A percentile compares a stretch with the other conserved stretches of the same genome.
phyloP scores from a whole-genome alignment of 2,797 vertebrate genomes.

The Cetoscarus ocellatus region DNA sequence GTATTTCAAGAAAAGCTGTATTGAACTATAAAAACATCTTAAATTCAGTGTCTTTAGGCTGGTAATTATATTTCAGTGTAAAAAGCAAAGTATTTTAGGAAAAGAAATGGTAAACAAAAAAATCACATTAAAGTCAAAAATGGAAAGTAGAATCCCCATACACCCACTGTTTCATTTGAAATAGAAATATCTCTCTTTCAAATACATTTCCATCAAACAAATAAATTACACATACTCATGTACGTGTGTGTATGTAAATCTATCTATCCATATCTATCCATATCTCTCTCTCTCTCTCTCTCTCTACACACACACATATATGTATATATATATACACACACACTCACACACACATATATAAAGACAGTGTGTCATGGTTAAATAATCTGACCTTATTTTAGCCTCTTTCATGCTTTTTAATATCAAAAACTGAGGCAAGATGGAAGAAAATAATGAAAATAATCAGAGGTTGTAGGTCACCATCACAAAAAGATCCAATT shows the following conservation, averaged over 20 bases:
- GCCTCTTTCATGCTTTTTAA: conserved; percentile 73
- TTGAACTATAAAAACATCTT: conserved; percentile 87
- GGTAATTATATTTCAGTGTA: conserved; percentile 89
- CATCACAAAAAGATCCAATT: conserved; percentile 68
- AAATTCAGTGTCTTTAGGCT: conserved; percentile 89
- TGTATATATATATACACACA: conserved; percentile 61
- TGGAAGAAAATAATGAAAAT: conserved; percentile 57
- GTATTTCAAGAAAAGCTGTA: conserved; percentile 87
- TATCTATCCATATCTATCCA: conserved; percentile 76
- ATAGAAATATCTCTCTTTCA: conserved; percentile 83
- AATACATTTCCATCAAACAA: conserved; percentile 86
- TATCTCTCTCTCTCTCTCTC: conserved; percentile 78
- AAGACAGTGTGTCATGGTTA: conserved; percentile 87
- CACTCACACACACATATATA: conserved; percentile 78
- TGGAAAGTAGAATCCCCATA: conserved; percentile 74
- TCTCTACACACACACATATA: conserved; percentile 77
- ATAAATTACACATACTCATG: conserved; percentile 76
- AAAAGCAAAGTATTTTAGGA: conserved; percentile 86
- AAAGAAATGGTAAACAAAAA: conserved; percentile 82
- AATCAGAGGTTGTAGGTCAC: conserved; percentile 64
- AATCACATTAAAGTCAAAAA: conserved; percentile 81
- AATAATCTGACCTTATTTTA: conserved; percentile 81
- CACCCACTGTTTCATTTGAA: conserved; percentile 87
- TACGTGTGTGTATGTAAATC: conserved; percentile 64
- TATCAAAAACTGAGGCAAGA: conserved; percentile 77